Base-by-base conservation (phyloP, 2,888 invertebrate genomes). In the Heliconius ethilla region DNA sequence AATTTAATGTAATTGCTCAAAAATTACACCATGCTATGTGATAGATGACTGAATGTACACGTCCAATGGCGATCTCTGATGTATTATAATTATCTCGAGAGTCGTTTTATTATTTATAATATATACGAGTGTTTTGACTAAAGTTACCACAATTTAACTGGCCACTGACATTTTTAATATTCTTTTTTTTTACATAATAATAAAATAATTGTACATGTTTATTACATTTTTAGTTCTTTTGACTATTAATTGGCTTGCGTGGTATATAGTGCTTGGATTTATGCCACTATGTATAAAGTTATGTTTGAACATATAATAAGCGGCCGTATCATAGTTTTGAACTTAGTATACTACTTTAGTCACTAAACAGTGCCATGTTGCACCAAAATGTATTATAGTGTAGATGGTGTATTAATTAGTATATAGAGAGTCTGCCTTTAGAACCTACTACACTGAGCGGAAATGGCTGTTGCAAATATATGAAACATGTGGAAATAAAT, bases 301-400 rank as follows among this genome's bases (percentile, higher is more conserved):
- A 29, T 72, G 33, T 55, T 72, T 55, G 33, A 33, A 13, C 22
- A n/a, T 55, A 33, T 29, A 29, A 62, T 63, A 74, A 40, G 63
- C 63, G 40, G 62, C 62, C 55, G 70, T 40, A 74, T 63, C 40
- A 40, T 74, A 74, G 63, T 74, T 37, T 3, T 18, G 74, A 63
- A 63, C 37, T 40, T 74, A 63, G 74, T 62, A 62, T 63, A 55
- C 55, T 55, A 55, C 22, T 55, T 55, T 55, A 74, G 74, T 74
- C 74, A 59, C 62, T 63, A 37, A 63, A 63, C 79, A 77, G 90
- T 90, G 90, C 90, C 90, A 90, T 90, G 81, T 88, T 86, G 87
- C 90, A 88, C 88, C 89, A 89, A 89, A 88, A 87, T 86, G 86
- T 87, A 85, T 87, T 82, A 83, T 86, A 88, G 81, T 83, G 82